Evolutionary conservation across 2,888 invertebrate genomes (phyloP), one percentile per base, ranked within the genome.

Genomic region (Eretmocerus hayati): DNA sequence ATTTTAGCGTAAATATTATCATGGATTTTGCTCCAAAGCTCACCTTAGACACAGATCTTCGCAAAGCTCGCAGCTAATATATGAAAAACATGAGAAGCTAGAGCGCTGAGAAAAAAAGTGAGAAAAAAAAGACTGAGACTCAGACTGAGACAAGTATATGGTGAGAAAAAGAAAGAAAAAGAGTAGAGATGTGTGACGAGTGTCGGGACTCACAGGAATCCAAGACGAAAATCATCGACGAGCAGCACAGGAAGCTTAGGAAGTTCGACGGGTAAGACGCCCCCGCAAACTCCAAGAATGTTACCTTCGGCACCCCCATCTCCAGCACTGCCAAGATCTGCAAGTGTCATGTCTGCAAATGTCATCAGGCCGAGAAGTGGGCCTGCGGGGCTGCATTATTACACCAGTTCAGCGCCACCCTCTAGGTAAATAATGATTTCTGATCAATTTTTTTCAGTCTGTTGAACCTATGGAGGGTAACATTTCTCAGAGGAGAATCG

Each of bases 301-400:
- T 55, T 72, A 41, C 72, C 68, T 54, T 61, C 73, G 57, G 62
- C 74, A 3, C 69, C 69, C 48, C 69, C 69, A 1, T 69, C 71
- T 13, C 66, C 66, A 16, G 69, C 69, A 13, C 22, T 77, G 57
- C 74, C 77, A 26, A 71, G 79, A 33, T 67, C 76, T 16, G 70
- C 77, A 19, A 68, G 70, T 48, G 64, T 67, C 6, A 63, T 72
- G 31, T 72, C 72, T 13, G 60, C 70, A 42, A 87, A 56, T 86
- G 62, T 69, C 46, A 60, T 69, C 46, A 62, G 88, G 56, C 87
- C 87, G 2, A 75, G 86, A 57, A 87, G 87, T 42, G 85, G 86
- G 53, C 88, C 88, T 4, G 84, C 86, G 11, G 87, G 87, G n/a
- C 75, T 88, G 50, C 81, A 83, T 65, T 84, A 84, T 58, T 87